Evolutionary conservation across 92 coral and sea anemone species (phyloP), one percentile per base, ranked within the genome.

Genomic region (Epizoanthus illoricatus): DNA sequence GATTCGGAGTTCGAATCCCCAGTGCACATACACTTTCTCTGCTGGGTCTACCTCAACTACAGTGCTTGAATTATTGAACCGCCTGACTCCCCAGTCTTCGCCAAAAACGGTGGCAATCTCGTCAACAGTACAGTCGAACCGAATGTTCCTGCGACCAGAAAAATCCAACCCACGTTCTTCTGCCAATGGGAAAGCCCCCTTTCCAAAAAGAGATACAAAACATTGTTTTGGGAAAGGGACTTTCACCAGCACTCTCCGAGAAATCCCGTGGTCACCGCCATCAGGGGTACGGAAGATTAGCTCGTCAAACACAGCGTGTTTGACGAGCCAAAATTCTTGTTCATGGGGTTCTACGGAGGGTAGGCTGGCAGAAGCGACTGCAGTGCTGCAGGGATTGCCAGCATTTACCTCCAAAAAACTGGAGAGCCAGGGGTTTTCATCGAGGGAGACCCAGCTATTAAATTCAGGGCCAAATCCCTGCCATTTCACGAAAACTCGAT

Each of bases 61-160:
- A 33, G 82, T 80, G 24, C 80, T 55, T 18, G 75, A 69, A 62
- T 83, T 71, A 78, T 42, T 1, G 17, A 82, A 83, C 64, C 73
- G 69, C 57, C 85, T 85, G 5, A 73, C 47, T 33, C 82, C 49
- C 71, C 64, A 67, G 33, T 52, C 81, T 4, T 57, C 12, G 23
- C 85, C 89, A 62, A 79, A 59, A 19, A 86, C 85, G 56, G 85
- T 54, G 74, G 84, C 85, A 59, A 86, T 72, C 75, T 80, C 89
- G 41, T 49, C 85, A 60, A 65, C 57, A 63, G 89, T 86, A 61
- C 85, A 81, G 65, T 64, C 23, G 65, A 80, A 62, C 81, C 20
- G 24, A 76, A 81, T 74, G 39, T 80, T 86, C 66, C 47, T 40
- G 47, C 20, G 7, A 21, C 76, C 85, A 17, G 82, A 83, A 83